These are phyloP conservation scores for Bradypus variegatus DNA, from an alignment of 2,797 vertebrate species.

Conservation along the genomic window DNA sequence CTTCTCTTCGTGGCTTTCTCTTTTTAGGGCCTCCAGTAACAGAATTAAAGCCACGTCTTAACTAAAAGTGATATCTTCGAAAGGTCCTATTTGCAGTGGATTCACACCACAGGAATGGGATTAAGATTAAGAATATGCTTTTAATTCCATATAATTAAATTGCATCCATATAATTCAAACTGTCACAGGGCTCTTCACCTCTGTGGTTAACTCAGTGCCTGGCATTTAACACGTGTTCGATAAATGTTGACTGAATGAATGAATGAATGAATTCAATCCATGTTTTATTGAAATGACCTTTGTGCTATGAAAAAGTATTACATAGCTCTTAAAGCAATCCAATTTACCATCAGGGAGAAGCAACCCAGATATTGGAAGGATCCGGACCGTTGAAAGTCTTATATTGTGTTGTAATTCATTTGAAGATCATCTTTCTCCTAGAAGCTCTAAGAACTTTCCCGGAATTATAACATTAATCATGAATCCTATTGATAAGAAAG, in stretches of 20 bases:
- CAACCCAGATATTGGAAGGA: neutral
- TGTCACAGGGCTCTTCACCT: neutral
- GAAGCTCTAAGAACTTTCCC: slow-evolving; percentile 3
- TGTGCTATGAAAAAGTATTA: neutral
- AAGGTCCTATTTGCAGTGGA: too few species aligned
- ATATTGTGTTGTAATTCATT: slow-evolving; percentile 13
- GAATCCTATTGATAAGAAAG: neutral
- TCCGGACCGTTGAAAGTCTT: neutral
- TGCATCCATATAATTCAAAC: too few species aligned
- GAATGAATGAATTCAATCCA: neutral
- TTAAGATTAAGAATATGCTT: too few species aligned
- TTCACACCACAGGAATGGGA: too few species aligned
- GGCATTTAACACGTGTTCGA: neutral
- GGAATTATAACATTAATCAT: neutral
- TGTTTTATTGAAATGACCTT: neutral
- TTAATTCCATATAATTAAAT: too few species aligned
- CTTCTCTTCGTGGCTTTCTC: too few species aligned
- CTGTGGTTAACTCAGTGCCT: neutral
- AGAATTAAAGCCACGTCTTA: too few species aligned
- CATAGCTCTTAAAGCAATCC: slow-evolving; percentile 15
- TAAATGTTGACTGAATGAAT: neutral
- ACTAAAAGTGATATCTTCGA: too few species aligned
- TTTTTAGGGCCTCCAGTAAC: too few species aligned
- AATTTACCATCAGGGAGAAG: neutral
- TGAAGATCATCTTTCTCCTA: slow-evolving; percentile 8